phyloP scores from a whole-genome alignment of 2,797 vertebrate species.

The Lutjanus campechanus region DNA sequence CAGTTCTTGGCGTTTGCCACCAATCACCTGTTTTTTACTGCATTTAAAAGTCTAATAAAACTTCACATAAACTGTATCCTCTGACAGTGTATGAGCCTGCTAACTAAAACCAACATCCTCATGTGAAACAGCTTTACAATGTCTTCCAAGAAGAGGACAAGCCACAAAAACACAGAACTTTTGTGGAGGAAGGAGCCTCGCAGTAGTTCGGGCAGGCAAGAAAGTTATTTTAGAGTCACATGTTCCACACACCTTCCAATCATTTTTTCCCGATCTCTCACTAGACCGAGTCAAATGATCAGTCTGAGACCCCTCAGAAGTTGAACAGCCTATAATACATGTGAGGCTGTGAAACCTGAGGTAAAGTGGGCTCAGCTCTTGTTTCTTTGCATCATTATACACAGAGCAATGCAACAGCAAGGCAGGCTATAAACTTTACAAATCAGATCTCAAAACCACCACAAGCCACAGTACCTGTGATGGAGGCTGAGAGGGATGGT shows the following conservation, averaged over 20 bases:
- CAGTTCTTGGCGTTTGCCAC: constrained; percentile 18
- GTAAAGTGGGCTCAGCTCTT: too few relatives aligned
- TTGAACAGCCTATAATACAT: too few relatives aligned
- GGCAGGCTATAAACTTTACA: too few relatives aligned
- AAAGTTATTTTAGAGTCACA: background rate
- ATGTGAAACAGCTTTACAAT: constrained; percentile 12
- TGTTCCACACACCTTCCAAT: background rate
- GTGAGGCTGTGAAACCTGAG: too few relatives aligned
- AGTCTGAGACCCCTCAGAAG: too few relatives aligned
- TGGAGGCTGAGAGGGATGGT: too few relatives aligned
- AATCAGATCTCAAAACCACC: too few relatives aligned
- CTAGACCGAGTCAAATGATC: background rate
- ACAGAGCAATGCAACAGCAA: too few relatives aligned
- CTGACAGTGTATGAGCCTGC: constrained; percentile 4
- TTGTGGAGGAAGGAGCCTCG: background rate
- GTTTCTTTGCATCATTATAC: too few relatives aligned
- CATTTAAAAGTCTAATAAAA: constrained; percentile 32
- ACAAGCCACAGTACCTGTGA: too few relatives aligned
- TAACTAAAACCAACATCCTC: constrained; percentile 5
- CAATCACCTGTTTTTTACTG: constrained; percentile 31
- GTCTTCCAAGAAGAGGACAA: constrained; percentile 16
- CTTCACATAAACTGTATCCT: constrained; percentile 23
- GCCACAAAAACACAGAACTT: background rate
- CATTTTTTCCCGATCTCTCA: background rate
- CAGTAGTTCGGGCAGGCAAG: background rate